These are phyloP conservation scores for Chionodraco myersi DNA, from an alignment of 2,113 vertebrate genomes.

Conservation along the genomic window DNA sequence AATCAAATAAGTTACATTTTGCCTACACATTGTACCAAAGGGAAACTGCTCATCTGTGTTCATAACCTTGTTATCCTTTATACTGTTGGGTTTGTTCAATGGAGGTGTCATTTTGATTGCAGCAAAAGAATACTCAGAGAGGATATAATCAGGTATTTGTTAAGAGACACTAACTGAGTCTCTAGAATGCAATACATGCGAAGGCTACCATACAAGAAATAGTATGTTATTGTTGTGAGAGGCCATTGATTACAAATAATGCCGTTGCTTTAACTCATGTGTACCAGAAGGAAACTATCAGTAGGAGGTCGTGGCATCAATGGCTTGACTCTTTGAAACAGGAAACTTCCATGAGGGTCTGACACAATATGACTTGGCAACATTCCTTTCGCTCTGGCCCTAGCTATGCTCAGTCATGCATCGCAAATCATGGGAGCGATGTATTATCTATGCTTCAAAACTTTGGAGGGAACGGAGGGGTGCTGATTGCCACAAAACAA, in stretches of 20 bases:
- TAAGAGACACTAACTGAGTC: background rate
- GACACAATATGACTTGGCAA: slow-evolving; percentile 75
- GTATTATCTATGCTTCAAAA: slow-evolving; percentile 78
- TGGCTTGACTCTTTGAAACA: slow-evolving; percentile 18
- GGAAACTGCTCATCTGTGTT: background rate
- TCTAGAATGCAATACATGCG: background rate
- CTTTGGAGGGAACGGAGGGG: slow-evolving; percentile 53
- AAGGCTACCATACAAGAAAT: background rate
- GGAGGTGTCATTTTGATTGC: background rate
- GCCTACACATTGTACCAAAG: background rate
- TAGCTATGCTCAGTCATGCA: slow-evolving; percentile 81
- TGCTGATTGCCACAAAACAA: slow-evolving; percentile 59
- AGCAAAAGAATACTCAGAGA: background rate
- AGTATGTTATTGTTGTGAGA: background rate
- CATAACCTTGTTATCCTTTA: background rate
- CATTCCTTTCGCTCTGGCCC: slow-evolving; percentile 81
- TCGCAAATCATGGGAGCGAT: slow-evolving; percentile 78
- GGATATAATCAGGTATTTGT: background rate
- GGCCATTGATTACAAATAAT: background rate
- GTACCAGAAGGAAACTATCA: background rate
- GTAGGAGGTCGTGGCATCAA: slow-evolving; percentile 8
- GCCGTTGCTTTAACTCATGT: background rate
- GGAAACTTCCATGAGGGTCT: slow-evolving; percentile 33
- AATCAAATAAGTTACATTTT: background rate
- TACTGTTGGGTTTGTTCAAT: background rate